Evolutionary conservation across 2,113 vertebrate genomes (phyloP), one percentile per base, ranked within the genome.

Genomic region (Todiramphus saurophagus): DNA sequence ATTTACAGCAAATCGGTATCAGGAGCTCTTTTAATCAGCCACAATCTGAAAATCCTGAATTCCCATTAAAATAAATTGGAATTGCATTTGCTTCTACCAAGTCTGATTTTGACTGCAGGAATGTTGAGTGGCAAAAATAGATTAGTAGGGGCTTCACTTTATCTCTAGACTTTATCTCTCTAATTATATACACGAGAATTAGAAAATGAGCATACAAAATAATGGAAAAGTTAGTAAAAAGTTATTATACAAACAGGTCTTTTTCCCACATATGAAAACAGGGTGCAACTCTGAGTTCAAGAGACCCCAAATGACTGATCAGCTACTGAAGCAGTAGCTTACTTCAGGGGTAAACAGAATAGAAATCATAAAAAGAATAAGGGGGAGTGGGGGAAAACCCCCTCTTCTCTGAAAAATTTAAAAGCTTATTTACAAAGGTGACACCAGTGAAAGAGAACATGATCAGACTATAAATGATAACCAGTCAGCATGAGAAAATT

Each of bases 31-130:
- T 43, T 88, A 93, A 92, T 94, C 75, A 92, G 50, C 31, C 25
- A 37, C 0, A 0, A 96, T 88, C 62, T 69, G 73, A 94, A 94
- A 94, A 80, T 62, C 72, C 75, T 77, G 35, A 69, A 66, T 93
- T 77, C 28, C 76, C 41, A 70, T 92, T 95, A 92, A 95, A 97
- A 73, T 66, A 88, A 93, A 88, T 41, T 62, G 79, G 63, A 90
- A 69, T 20, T 95, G 31, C 50, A 74, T 88, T 92, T 77, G 30
- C 63, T 80, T 56, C 62, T 60, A 39, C 9, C 1, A 43, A 64
- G 43, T 24, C 41, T 62, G 63, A 74, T 76, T 88, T 69, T 69
- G 55, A 37, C 72, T 90, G 70, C 50, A 92, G 15, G 16, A 96
- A 73, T 20, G 41, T 37, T 31, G 44, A 88, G 63, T 1, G 7